phyloP scores from a whole-genome alignment of 2,888 invertebrate genomes.

The Apeira syringaria region DNA sequence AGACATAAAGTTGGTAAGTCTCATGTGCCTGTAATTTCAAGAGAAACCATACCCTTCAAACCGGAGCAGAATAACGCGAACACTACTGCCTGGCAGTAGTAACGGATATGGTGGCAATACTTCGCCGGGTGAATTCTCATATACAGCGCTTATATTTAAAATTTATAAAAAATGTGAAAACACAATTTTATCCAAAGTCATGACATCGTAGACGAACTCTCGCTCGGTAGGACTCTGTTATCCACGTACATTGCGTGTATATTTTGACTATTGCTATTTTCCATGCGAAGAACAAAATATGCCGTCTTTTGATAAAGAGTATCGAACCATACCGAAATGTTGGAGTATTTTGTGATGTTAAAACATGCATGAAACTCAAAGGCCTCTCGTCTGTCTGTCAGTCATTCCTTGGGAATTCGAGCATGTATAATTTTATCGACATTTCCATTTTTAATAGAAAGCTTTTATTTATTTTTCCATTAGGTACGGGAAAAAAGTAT shows the following conservation, averaged over 20 bases:
- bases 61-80: too few species aligned
- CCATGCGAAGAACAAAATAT: constrained; percentile 23
- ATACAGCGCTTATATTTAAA: too few species aligned
- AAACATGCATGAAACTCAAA: constrained; percentile 30
- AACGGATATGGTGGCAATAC: too few species aligned
- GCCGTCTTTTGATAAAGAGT: constrained; percentile 20
- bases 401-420: constrained; percentile 21
- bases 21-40: too few species aligned
- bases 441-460: constrained; percentile 22
- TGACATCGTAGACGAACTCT: too few species aligned
- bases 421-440: constrained; percentile 30
- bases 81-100: too few species aligned
- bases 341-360: constrained; percentile 22
- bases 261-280: constrained; percentile 28
- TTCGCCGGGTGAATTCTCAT: too few species aligned
- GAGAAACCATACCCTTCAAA: too few species aligned
- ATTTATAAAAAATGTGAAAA: too few species aligned
- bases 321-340: constrained; percentile 19
- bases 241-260: background rate
- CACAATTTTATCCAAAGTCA: too few species aligned
- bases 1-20: too few species aligned
- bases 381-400: constrained; percentile 27
- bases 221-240: background rate
- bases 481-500: constrained; percentile 4
- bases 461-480: constrained; percentile 15